Percentiles rank a stretch among this genome's conserved stretches.
These are phyloP conservation scores for Esperia sulphurella DNA, from an alignment of 2,888 invertebrate genomes.

Conservation along the genomic window DNA sequence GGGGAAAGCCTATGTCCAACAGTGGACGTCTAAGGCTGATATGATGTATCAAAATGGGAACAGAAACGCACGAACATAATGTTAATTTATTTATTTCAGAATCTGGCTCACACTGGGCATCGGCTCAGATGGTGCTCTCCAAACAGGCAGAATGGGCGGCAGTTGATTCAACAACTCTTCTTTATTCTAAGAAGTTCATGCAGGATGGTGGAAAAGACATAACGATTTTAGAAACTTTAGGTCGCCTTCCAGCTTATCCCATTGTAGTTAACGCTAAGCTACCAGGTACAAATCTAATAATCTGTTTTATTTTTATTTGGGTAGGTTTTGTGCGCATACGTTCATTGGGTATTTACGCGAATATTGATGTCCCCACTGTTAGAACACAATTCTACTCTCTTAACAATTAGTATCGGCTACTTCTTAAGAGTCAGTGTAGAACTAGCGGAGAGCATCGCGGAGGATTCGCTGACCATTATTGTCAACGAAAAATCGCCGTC, in stretches of 20 bases:
- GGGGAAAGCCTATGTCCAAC: too few species aligned
- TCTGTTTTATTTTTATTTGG: too few species aligned
- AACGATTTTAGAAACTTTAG: constrained; percentile 79
- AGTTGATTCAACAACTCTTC: constrained; percentile 80
- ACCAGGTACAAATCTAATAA: constrained; percentile 59
- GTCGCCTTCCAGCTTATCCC: constrained; percentile 83
- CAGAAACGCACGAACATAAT: background rate
- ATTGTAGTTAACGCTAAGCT: constrained; percentile 80
- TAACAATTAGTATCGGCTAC: too few species aligned
- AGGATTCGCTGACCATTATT: too few species aligned
- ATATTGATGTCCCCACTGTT: too few species aligned
- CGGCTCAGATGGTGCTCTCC: constrained; percentile 80
- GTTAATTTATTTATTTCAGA: constrained; percentile 37
- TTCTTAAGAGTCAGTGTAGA: too few species aligned
- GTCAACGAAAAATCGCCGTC: too few species aligned
- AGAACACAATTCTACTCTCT: too few species aligned
- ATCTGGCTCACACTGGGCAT: constrained; percentile 80
- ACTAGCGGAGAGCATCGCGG: too few species aligned
- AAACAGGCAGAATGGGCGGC: constrained; percentile 82
- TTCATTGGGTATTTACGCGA: too few species aligned
- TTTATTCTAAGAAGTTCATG: constrained; percentile 75
- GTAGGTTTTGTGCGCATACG: too few species aligned
- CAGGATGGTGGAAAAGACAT: constrained; percentile 78
- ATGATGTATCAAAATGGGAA: background rate
- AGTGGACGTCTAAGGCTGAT: too few species aligned